Base-by-base conservation (phyloP, 2,113 vertebrate genomes). In the Anhinga rufa region DNA sequence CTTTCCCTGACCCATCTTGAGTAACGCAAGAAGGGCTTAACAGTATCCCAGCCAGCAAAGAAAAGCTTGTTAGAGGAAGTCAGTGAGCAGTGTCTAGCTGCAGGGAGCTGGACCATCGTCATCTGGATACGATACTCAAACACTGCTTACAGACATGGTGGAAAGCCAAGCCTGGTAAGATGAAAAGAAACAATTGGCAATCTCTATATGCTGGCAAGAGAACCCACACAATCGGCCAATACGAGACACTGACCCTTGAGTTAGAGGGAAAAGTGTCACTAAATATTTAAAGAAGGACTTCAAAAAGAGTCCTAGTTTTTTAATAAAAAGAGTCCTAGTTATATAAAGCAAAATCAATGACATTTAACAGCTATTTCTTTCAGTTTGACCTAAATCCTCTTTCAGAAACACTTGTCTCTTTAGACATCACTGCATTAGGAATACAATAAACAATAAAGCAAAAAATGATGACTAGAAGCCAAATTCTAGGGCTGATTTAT, bases 251-350 rank as follows among this genome's bases (percentile, higher is more conserved):
- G 38, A 72, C 84, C 72, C 78, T 51, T 32, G 61, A 90, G 76
- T 79, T 71, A 61, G 68, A 26, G 75, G 79, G 82, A 87, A 91
- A 88, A 36, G 52, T 24, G 49, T 40, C 85, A 82, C 86, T 93
- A 91, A 90, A 92, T 90, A 96, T 95, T 96, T 96, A 76, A 93
- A 94, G 58, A 69, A 90, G 51, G 69, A 82, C 60, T 90, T 94
- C 9, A 51, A 38, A 86, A 82, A 20, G 21, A 82, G 66, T 48
- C 40, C 52, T 18, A 78, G 61, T 77, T 82, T 40, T 40, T 40
- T 40, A n/a, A 78, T 3, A 51, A n/a, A 86, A 82, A 20, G 21
- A 82, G 66, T 48, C 40, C 52, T 21, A 78, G 61, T 77, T 82
- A 78, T 3, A 58, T 38, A 75, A 85, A 95, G 64, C 40, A 94